Base-by-base conservation (phyloP, 2,888 invertebrate species). In the Leucozona laternaria region DNA sequence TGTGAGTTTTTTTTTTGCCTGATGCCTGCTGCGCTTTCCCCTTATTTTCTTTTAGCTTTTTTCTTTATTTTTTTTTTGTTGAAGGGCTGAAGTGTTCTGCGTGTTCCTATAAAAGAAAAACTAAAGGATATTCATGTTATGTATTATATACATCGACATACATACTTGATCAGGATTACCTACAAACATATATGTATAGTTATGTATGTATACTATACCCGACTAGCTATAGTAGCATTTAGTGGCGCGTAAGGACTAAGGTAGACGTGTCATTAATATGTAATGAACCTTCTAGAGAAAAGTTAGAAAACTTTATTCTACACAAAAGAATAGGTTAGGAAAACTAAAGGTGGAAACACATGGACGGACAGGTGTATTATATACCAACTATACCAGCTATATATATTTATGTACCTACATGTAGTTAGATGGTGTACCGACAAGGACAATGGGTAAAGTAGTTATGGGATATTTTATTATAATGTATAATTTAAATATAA, bases 231-330 rank as follows among this genome's bases (percentile, higher is more conserved):
- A 48, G 40, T 73, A 50, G 40, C 83, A 79, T 83, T 84, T 84
- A 79, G 55, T 60, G 71, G 70, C 75, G 75, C 75, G 62, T 79
- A 79, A 84, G 84, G 84, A 79, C 75, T 71, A 84, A 79, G 79
- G 75, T 79, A 79, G 84, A 79, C 84, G 75, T 84, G 79, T 71
- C 79, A 84, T 84, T 84, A 84, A 84, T 84, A 84, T 79, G 79
- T 76, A 84, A 84, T 84, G 79, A 79, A 75, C 75, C 68, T 84
- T 71, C 75, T 70, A 20, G 55, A 60, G 71, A 70, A 79, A 84
- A 84, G 79, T 79, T 75, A 45, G 75, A 75, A 83, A 83, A 83
- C 79, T 79, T 78, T 53, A 22, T 78, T 60, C 58, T 50, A 58
- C 13, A 82, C 37, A 72, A 34, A 72, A 40, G 20, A 50, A 37